A percentile compares a stretch with the other conserved stretches of the same genome.
Conservation (phyloP, 2,113 vertebrate species). For the Coptodon rendalli region DNA sequence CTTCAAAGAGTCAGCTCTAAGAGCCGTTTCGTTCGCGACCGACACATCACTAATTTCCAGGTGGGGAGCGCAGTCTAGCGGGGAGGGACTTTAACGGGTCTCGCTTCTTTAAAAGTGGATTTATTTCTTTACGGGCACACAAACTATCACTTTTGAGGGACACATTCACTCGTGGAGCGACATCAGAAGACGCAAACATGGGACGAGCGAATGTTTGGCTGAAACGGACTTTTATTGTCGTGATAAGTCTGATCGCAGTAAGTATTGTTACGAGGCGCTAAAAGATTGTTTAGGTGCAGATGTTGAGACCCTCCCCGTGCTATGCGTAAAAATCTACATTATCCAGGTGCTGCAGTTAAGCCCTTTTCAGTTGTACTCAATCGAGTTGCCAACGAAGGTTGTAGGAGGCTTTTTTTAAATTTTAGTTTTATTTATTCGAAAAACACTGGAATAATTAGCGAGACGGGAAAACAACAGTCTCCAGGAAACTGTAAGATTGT, state of each 20-base stretch:
- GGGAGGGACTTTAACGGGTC: background rate
- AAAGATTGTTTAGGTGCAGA: background rate
- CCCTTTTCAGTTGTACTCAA: background rate
- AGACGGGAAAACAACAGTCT: background rate
- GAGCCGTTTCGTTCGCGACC: too few relatives aligned
- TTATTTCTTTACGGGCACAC: background rate
- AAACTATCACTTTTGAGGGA: background rate
- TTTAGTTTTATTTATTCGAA: background rate
- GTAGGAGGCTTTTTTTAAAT: background rate
- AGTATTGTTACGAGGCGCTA: background rate
- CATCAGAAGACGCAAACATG: background rate
- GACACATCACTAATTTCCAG: background rate
- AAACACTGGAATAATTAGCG: background rate
- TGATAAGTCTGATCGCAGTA: conserved; percentile 25
- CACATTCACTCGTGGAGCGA: background rate
- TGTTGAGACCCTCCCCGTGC: background rate
- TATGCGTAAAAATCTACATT: background rate
- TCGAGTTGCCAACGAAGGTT: background rate
- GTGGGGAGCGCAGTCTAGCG: background rate
- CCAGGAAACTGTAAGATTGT: background rate
- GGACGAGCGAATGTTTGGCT: conserved; percentile 33
- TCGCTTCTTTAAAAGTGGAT: background rate
- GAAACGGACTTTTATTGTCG: conserved; percentile 2
- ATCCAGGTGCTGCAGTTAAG: background rate
- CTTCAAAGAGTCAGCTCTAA: too few relatives aligned